phyloP scores from a whole-genome alignment of 1,140 invertebrate species.

The Drosophila hydei region DNA sequence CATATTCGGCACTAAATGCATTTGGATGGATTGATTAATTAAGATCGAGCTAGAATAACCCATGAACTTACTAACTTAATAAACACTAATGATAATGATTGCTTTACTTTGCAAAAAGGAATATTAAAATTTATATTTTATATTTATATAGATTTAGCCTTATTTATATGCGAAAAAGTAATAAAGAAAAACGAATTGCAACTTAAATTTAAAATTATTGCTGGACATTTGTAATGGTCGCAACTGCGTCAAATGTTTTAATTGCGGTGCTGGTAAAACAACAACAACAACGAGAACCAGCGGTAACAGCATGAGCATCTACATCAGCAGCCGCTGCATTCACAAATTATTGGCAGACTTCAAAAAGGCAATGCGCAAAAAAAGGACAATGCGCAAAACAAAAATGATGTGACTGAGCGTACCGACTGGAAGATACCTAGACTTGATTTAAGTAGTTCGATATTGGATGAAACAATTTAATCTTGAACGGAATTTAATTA shows the following conservation, averaged over 20 bases:
- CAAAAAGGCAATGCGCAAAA: slow-evolving; percentile 52
- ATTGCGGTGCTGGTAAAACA: slow-evolving; percentile 57
- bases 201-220: slow-evolving; percentile 80
- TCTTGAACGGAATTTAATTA: too few relatives aligned
- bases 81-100: too few relatives aligned
- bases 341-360: slow-evolving; percentile 71
- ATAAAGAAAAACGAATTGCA: slow-evolving; percentile 41
- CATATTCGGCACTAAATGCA: too few relatives aligned
- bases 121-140: background rate
- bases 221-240: slow-evolving; percentile 70
- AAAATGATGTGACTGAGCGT: background rate
- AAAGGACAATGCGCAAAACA: slow-evolving; percentile 17
- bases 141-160: background rate
- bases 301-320: slow-evolving; percentile 22
- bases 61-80: too few relatives aligned
- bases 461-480: background rate
- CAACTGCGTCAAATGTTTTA: slow-evolving; percentile 68
- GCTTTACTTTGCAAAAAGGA: too few relatives aligned
- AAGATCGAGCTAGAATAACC: too few relatives aligned
- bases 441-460: background rate
- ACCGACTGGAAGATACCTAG: background rate
- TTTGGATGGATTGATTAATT: too few relatives aligned
- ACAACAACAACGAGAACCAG: slow-evolving; percentile 41
- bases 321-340: slow-evolving; percentile 48
- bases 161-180: slow-evolving; percentile 10